These are phyloP conservation scores for Origma solitaria DNA, from an alignment of 2,113 vertebrate genomes.

Conservation along the genomic window DNA sequence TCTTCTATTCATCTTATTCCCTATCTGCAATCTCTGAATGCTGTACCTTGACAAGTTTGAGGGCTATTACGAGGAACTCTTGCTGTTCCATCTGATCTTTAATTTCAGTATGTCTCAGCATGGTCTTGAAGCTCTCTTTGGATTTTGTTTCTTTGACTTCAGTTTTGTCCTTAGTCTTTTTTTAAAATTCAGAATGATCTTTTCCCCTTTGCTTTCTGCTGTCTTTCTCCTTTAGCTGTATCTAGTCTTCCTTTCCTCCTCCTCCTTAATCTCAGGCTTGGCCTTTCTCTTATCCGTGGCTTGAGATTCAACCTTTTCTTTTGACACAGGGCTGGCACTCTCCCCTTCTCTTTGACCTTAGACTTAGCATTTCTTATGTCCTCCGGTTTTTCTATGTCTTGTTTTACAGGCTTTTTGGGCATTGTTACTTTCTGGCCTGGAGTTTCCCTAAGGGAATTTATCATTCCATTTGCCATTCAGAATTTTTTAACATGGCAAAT, in stretches of 20 bases:
- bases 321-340: background rate
- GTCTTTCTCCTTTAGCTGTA: background rate
- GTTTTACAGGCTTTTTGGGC: background rate
- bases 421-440: background rate
- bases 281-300: background rate
- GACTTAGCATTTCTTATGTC: background rate
- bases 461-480: background rate
- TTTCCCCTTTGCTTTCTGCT: background rate
- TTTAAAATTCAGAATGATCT: background rate
- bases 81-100: constrained; percentile 30
- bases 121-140: background rate
- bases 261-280: constrained; percentile 28
- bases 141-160: background rate
- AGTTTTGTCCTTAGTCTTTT: background rate
- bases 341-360: constrained; percentile 33
- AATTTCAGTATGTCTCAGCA: constrained; percentile 23
- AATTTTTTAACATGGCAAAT: background rate
- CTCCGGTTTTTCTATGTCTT: background rate
- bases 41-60: background rate
- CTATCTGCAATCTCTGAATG: background rate
- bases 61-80: background rate
- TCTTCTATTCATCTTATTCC: background rate
- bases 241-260: background rate
- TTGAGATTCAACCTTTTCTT: background rate
- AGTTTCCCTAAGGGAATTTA: background rate